Percentiles rank a stretch among this genome's conserved stretches.
Conservation (phyloP, 2,797 vertebrate genomes). For the Tenualosa ilisha region DNA sequence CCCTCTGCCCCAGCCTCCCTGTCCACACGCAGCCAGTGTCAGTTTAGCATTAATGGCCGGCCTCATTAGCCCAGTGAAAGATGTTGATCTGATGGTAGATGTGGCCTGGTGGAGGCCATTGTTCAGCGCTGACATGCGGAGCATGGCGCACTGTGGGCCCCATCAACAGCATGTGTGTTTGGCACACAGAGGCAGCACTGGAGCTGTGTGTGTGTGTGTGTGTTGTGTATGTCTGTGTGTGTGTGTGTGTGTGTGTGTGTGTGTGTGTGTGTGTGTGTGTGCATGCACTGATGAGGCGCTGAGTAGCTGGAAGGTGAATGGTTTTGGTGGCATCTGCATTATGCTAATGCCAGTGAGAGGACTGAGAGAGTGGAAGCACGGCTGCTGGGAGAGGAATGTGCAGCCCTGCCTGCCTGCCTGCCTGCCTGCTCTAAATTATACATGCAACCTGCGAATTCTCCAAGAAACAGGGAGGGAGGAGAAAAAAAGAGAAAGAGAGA, state of each 20-base stretch:
- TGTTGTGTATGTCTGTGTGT: constrained; percentile 1
- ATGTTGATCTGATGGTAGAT: constrained; percentile 53
- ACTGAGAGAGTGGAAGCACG: constrained; percentile 75
- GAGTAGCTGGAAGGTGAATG: constrained; percentile 70
- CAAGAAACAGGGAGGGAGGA: constrained; percentile 51
- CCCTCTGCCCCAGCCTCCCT: background rate
- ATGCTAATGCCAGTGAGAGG: constrained; percentile 72
- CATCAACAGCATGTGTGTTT: background rate
- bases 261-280: background rate
- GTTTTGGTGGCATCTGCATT: constrained; percentile 78
- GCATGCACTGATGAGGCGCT: constrained; percentile 28
- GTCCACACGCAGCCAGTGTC: constrained; percentile 40
- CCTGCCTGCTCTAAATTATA: constrained; percentile 71
- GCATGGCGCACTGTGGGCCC: background rate
- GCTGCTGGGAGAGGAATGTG: constrained; percentile 63
- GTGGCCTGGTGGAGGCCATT: constrained; percentile 50
- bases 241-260: background rate
- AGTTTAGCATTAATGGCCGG: constrained; percentile 49
- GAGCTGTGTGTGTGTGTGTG: background rate
- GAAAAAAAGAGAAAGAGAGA: constrained; percentile 63
- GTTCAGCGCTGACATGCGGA: background rate
- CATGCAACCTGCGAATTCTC: constrained; percentile 79
- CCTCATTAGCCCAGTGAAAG: constrained; percentile 47
- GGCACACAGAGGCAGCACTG: background rate
- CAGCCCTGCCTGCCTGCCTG: background rate